A percentile compares a stretch with the other conserved stretches of the same genome.
Evolutionary conservation across 2,113 vertebrate species (phyloP).

Genomic region (Rhineura floridana): DNA sequence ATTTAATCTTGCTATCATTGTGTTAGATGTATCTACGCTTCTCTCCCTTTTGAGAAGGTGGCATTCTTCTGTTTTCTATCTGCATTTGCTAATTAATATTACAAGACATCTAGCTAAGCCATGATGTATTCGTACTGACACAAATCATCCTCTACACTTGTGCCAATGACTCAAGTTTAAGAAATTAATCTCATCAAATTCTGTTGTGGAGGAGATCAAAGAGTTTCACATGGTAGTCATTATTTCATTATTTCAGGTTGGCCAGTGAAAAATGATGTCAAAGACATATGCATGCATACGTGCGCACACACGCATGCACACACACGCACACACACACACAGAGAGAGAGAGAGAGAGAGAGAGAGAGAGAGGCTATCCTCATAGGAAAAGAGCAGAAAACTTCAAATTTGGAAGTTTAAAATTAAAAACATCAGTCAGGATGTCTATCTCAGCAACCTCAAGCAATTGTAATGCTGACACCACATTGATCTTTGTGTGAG

Average conservation of each 20-base stretch:
- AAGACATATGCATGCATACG: too few species aligned
- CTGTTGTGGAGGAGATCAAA: neutral
- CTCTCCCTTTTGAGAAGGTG: neutral
- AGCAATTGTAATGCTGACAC: neutral
- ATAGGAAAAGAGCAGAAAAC: neutral
- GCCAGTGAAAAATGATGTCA: neutral
- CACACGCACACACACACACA: too few species aligned
- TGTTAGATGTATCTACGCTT: neutral
- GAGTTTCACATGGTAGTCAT: neutral
- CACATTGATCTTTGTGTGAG: slow-evolving; percentile 3
- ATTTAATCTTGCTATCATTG: slow-evolving; percentile 21
- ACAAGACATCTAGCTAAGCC: slow-evolving; percentile 17
- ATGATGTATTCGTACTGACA: neutral
- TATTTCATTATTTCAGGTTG: neutral
- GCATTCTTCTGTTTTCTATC: neutral
- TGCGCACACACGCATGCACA: neutral
- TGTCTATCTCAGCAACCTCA: neutral
- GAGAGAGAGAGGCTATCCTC: neutral
- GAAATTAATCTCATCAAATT: slow-evolving; percentile 14
- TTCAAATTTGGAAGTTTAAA: slow-evolving; percentile 8
- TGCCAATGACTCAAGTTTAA: neutral
- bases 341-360: too few species aligned
- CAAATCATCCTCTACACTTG: neutral
- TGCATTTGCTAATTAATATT: neutral
- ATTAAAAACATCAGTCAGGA: slow-evolving; percentile 9